Evolutionary conservation across 2,797 vertebrate species (phyloP).

Genomic region (Falco novaeseelandiae): DNA sequence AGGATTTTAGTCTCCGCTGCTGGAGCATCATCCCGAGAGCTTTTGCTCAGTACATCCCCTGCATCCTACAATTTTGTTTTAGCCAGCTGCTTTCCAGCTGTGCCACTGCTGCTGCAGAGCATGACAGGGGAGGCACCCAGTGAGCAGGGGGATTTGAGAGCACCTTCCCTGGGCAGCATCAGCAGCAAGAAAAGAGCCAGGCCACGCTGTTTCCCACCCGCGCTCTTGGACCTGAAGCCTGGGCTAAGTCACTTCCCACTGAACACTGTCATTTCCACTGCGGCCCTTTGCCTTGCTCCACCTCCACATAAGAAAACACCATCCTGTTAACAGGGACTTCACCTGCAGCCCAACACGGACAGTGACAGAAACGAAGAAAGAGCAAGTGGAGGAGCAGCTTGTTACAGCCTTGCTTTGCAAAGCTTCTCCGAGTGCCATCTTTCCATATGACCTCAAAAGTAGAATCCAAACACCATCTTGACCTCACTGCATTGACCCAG

Average conservation of each 20-base stretch:
- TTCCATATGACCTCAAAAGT: neutral
- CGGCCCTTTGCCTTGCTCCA: neutral
- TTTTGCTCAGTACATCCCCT: neutral
- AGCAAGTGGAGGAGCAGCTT: neutral
- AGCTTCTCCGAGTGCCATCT: neutral
- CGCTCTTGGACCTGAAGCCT: fast-evolving
- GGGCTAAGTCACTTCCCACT: neutral
- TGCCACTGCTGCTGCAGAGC: neutral
- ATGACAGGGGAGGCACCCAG: neutral
- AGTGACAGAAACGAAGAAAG: neutral
- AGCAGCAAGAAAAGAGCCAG: fast-evolving
- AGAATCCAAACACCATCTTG: neutral
- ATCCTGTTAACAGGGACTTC: neutral
- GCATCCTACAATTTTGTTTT: neutral
- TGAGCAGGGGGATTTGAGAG: neutral
- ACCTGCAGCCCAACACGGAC: neutral
- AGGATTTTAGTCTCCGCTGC: neutral
- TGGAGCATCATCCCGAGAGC: neutral
- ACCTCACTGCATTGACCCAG: neutral
- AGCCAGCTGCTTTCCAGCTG: neutral
- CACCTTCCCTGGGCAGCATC: neutral
- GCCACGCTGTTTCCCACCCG: fast-evolving
- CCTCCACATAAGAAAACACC: neutral
- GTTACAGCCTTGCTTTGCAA: neutral
- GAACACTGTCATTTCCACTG: neutral